Base-by-base conservation (phyloP, 2,888 invertebrate genomes). In the Sinopyrophorus schimmeli region DNA sequence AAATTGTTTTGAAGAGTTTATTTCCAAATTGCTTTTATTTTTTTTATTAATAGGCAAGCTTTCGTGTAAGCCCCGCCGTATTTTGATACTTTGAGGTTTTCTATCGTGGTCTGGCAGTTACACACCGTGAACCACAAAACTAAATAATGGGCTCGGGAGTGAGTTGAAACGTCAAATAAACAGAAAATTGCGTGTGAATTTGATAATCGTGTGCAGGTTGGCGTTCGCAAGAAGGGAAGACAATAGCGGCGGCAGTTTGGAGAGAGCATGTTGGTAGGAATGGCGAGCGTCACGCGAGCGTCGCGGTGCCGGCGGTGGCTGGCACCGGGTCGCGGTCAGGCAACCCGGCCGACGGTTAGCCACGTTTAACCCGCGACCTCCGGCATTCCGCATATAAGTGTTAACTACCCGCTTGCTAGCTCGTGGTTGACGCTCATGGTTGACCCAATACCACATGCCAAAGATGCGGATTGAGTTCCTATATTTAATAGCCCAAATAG, bases 361-460 rank as follows among this genome's bases (percentile, higher is more conserved):
- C 57, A 54, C 57, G 53, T 53, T 58, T 58, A 59, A 57, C 60
- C 64, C 65, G 52, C 61, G 57, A 62, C 62, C 63, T 61, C 64
- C 66, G 66, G 64, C 66, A 61, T 63, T 62, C 62, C 64, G 58
- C 62, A 64, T 59, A 49, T 55, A 53, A 57, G 57, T 57, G 57
- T 54, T 57, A 57, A 57, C 57, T 57, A 57, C 50, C 59, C 55
- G 52, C 47, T 47, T 35, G 40, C 47, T 47, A 35, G 47, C 43
- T 47, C 24, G 52, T 43, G 52, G 52, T 52, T 52, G 52, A 47
- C 47, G 47, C 47, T 52, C 47, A 52, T 47, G 52, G 52, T 52
- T 43, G 52, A 52, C 52, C 52, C 43, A 34, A 47, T 47, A 39
- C 47, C 52, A 52, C 52, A 52, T 50, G 50, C 50, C 50, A 50